Base-by-base conservation (phyloP, 2,797 vertebrate species). In the Poecilia velifera region DNA sequence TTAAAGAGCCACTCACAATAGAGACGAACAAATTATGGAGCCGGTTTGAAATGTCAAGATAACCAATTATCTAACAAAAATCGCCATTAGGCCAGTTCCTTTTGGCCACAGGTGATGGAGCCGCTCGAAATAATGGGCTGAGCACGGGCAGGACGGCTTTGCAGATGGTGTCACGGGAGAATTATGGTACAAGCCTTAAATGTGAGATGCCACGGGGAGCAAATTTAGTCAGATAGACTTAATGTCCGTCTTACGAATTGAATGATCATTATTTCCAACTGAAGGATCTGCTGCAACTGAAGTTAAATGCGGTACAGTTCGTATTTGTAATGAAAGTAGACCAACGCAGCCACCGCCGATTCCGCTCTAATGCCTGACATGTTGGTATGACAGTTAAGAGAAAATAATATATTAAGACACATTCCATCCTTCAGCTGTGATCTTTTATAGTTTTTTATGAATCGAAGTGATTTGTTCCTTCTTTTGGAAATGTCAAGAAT, bases 61-160 rank as follows among this genome's bases (percentile, higher is more conserved):
- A 95, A 95, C 91, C 94, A 95, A 95, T 96, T 95, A 95, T 94
- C 88, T 94, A 94, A 95, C 93, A 86, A 94, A 94, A 94, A 95
- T 92, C 90, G 84, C 88, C 91, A 93, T 95, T 94, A 93, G 86
- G 88, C 68, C 83, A 75, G 82, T 88, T 92, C 89, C 89, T 91
- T 89, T 92, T 91, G 89, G 92, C 92, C 88, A 93, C 92, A 93
- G 87, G 90, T 94, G 90, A 91, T 91, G 88, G 91, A 93, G 87
- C 85, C 91, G 90, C 91, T 89, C 85, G 87, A 89, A 92, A 85
- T 91, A 89, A 94, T 92, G 89, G 88, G 82, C 66, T 77, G 78
- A 81, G 81, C 71, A 41, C 41, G 2, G 77, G 83, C 82, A 76
- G 47, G 84, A 91, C 85, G 88, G 84, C 22, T 86, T 92, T 87